Evolutionary conservation across 53 echinoderm and acorn worm species (phyloP).

Genomic region (Paracentrotus lividus): DNA sequence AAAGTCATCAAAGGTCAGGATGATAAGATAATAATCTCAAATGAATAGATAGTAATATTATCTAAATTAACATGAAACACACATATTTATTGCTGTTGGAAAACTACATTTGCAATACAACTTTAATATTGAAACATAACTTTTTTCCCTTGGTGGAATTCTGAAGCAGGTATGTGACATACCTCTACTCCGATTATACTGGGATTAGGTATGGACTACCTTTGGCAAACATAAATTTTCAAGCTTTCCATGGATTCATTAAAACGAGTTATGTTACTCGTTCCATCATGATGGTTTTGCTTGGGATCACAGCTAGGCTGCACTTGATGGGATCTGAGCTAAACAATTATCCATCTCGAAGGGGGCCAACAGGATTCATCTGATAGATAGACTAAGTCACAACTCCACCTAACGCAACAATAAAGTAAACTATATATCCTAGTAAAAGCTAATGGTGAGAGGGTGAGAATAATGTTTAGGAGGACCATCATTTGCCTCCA

Average conservation of each 20-base stretch:
- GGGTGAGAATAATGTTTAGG: not conserved
- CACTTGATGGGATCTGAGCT: not conserved
- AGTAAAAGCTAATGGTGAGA: not conserved
- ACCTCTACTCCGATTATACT: not conserved
- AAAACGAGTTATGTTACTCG: not conserved
- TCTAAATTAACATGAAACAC: not conserved
- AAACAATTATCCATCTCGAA: not conserved
- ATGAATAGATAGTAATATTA: not conserved
- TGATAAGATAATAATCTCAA: not conserved
- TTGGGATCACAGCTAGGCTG: not conserved
- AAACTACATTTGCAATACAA: not conserved
- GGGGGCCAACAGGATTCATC: not conserved
- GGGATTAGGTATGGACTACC: not conserved
- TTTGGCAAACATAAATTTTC: conserved; percentile 3
- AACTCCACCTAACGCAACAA: not conserved
- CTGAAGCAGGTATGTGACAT: not conserved
- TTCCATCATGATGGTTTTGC: conserved; percentile 19
- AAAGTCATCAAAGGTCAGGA: not conserved
- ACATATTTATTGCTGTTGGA: conserved; percentile 13
- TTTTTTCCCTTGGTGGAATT: not conserved
- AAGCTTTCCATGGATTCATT: conserved; percentile 12
- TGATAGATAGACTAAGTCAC: not conserved
- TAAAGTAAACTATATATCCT: not conserved
- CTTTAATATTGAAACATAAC: not conserved
- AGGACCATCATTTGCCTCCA: not conserved